Percentiles rank a stretch among this genome's conserved stretches.
Conservation (phyloP, 2,797 vertebrate genomes). For the Decapterus maruadsi region DNA sequence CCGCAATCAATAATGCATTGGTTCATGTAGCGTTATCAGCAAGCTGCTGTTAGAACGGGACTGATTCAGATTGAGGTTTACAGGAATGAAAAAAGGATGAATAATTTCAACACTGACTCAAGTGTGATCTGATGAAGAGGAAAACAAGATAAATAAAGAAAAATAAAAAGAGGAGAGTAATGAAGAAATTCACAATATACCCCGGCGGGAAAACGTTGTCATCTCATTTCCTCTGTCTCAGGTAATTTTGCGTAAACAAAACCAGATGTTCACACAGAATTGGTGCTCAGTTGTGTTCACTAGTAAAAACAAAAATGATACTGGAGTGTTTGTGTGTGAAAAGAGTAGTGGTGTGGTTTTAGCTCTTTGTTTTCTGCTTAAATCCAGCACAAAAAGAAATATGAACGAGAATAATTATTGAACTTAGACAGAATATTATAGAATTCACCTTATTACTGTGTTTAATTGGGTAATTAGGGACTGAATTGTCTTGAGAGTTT, state of each 20-base stretch:
- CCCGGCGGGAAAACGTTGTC: conserved; percentile 41
- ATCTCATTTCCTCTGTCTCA: conserved; percentile 48
- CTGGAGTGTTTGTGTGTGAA: background rate
- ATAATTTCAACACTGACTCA: conserved; percentile 55
- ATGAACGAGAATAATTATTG: conserved; percentile 48
- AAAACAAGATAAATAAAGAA: conserved; percentile 10
- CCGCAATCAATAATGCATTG: conserved; percentile 70
- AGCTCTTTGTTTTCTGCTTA: conserved; percentile 28
- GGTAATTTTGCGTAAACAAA: conserved; percentile 65
- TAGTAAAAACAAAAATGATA: conserved; percentile 28
- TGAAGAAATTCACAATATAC: conserved; percentile 38
- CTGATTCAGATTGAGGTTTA: conserved; percentile 30
- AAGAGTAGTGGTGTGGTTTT: background rate
- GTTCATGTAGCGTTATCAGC: conserved; percentile 25
- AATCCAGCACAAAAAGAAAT: conserved; percentile 38
- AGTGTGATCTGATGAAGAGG: conserved; percentile 39
- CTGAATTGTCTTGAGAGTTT: conserved; percentile 46
- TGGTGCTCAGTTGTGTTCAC: conserved; percentile 27
- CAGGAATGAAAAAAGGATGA: conserved; percentile 39
- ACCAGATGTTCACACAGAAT: conserved; percentile 63
- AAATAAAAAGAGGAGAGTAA: conserved; percentile 30
- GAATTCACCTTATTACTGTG: conserved; percentile 24
- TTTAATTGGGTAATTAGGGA: conserved; percentile 53
- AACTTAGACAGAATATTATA: conserved; percentile 51
- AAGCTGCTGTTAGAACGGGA: conserved; percentile 21